Percentiles rank a stretch among this genome's conserved stretches.
Conservation (phyloP, 2,888 invertebrate species). For the Melanotus villosus region DNA sequence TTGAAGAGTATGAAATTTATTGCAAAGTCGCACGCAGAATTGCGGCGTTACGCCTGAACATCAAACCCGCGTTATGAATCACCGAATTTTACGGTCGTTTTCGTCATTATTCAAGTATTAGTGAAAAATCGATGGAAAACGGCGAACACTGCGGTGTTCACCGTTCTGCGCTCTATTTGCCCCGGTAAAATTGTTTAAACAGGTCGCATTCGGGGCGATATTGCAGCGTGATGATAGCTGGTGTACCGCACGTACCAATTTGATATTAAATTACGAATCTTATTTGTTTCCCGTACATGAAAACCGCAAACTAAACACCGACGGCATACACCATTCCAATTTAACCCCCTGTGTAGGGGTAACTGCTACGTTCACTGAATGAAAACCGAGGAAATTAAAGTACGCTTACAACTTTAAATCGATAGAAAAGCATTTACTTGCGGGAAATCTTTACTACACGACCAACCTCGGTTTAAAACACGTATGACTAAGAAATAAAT, state of each 20-base stretch:
- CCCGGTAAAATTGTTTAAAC: constrained; percentile 33
- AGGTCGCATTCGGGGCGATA: constrained; percentile 30
- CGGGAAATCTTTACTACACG: constrained; percentile 16
- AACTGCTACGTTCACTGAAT: constrained; percentile 25
- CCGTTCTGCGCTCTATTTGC: constrained; percentile 19
- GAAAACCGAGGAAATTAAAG: constrained; percentile 37
- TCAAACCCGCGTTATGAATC: constrained; percentile 42
- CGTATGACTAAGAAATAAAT: background rate
- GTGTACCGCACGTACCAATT: constrained; percentile 44
- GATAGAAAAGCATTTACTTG: constrained; percentile 29
- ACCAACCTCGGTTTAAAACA: background rate
- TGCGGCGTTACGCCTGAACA: constrained; percentile 30
- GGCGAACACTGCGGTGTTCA: constrained; percentile 17
- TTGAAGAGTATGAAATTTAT: constrained; percentile 31
- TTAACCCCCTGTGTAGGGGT: constrained; percentile 23
- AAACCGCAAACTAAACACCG: constrained; percentile 41
- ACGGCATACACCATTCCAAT: constrained; percentile 30
- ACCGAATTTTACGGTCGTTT: constrained; percentile 43
- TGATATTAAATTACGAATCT: constrained; percentile 42
- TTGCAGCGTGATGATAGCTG: constrained; percentile 35
- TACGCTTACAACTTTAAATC: constrained; percentile 27
- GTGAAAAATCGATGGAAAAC: constrained; percentile 39
- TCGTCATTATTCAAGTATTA: constrained; percentile 45
- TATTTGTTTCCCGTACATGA: constrained; percentile 40
- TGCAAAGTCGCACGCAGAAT: constrained; percentile 26